phyloP scores from a whole-genome alignment of 2,113 vertebrate genomes.

The Entomyzon cyanotis region DNA sequence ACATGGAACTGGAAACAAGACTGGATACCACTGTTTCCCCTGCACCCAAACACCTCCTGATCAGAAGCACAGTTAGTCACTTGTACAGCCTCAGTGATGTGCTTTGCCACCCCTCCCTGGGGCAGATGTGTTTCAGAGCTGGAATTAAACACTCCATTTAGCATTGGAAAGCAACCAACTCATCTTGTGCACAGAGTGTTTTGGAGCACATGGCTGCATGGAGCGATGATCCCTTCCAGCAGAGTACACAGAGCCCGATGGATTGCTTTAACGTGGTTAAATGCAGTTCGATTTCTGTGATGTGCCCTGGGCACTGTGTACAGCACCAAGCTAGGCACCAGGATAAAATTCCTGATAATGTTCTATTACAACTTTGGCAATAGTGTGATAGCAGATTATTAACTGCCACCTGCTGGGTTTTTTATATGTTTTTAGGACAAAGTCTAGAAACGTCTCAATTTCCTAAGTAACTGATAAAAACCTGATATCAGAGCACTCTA shows the following conservation, averaged over 20 bases:
- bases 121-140: background rate
- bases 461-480: background rate
- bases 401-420: background rate
- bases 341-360: background rate
- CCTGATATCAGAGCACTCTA: background rate
- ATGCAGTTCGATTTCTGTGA: constrained; percentile 11
- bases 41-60: background rate
- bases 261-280: constrained; percentile 48
- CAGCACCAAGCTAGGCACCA: background rate
- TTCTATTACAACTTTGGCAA: background rate
- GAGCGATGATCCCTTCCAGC: background rate
- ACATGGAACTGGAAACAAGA: background rate
- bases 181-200: no score
- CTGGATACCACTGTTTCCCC: background rate
- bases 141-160: background rate
- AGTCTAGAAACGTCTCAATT: background rate
- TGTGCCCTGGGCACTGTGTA: background rate
- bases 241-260: background rate
- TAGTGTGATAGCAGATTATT: background rate
- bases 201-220: background rate
- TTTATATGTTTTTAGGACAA: background rate
- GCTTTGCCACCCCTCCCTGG: background rate
- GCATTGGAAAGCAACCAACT: background rate
- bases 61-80: background rate
- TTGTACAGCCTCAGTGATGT: background rate